Evolutionary conservation across 2,797 vertebrate genomes (phyloP).

Genomic region (Natrix natrix): DNA sequence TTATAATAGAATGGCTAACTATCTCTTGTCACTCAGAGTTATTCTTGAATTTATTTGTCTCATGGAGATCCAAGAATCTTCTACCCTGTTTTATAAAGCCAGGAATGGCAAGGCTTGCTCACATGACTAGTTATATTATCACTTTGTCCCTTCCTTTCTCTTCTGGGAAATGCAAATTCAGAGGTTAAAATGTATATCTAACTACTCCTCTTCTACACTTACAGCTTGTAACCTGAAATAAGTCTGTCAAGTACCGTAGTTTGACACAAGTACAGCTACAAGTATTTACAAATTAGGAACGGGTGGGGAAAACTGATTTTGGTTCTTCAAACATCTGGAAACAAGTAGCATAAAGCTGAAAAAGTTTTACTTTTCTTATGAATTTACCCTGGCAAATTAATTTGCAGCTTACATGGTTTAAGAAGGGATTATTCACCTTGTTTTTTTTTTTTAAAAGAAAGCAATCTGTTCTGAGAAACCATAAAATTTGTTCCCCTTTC

Average conservation of each 20-base stretch:
- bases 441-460: slow-evolving; percentile 19
- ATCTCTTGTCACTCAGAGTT: not conserved
- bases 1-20: not conserved
- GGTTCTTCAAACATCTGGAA: not conserved
- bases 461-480: slow-evolving; percentile 28
- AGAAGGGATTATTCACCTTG: slow-evolving; percentile 20
- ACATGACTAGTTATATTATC: not conserved
- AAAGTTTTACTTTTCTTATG: not conserved
- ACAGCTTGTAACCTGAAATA: not conserved
- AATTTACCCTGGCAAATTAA: slow-evolving; percentile 34
- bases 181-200: not conserved
- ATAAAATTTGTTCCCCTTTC: slow-evolving; percentile 28
- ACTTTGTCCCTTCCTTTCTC: not conserved
- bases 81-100: not conserved
- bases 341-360: not conserved
- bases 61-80: not conserved
- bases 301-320: not conserved
- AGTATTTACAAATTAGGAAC: not conserved
- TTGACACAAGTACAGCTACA: not conserved
- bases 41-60: not conserved
- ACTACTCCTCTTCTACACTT: not conserved
- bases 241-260: not conserved
- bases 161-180: not conserved
- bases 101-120: not conserved
- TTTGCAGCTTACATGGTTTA: slow-evolving; percentile 22